Conservation (phyloP, 2,888 invertebrate genomes). For the Acrobasis suavella region DNA sequence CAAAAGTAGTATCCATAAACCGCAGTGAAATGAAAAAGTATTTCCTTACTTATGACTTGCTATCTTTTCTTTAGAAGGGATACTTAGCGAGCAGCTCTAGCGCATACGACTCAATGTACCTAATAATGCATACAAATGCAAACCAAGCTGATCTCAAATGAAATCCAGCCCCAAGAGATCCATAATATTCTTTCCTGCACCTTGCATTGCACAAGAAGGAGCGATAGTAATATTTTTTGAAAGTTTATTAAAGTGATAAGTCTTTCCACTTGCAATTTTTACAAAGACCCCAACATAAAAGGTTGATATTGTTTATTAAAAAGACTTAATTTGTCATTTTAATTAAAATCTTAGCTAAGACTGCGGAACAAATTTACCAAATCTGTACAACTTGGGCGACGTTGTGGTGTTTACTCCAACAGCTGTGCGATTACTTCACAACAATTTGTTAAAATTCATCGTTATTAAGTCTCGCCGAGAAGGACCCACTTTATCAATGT, state of each 20-base stretch:
- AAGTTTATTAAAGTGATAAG: conserved; percentile 12
- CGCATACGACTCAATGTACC: background rate
- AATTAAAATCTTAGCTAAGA: conserved; percentile 8
- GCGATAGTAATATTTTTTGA: conserved; percentile 17
- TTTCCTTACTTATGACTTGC: too few species aligned
- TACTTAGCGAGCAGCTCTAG: background rate
- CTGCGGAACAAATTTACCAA: conserved; percentile 2
- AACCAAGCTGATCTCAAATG: conserved; percentile 1
- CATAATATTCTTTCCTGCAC: conserved; percentile 13
- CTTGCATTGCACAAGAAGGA: conserved; percentile 10
- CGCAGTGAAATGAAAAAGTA: too few species aligned
- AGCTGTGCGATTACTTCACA: conserved; percentile 33
- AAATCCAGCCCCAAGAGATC: background rate
- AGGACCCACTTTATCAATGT: conserved; percentile 38
- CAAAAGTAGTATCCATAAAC: too few species aligned
- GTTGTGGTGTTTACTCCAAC: conserved; percentile 12
- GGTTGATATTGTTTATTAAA: background rate
- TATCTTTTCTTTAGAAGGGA: background rate
- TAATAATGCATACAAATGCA: conserved; percentile 3
- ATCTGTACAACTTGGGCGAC: background rate
- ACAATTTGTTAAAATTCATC: conserved; percentile 46
- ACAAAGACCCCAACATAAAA: background rate
- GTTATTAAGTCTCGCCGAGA: conserved; percentile 35
- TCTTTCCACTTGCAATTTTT: background rate
- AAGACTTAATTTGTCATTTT: background rate